phyloP scores from a whole-genome alignment of 2,797 vertebrate species.

The Telmatherina bonti region DNA sequence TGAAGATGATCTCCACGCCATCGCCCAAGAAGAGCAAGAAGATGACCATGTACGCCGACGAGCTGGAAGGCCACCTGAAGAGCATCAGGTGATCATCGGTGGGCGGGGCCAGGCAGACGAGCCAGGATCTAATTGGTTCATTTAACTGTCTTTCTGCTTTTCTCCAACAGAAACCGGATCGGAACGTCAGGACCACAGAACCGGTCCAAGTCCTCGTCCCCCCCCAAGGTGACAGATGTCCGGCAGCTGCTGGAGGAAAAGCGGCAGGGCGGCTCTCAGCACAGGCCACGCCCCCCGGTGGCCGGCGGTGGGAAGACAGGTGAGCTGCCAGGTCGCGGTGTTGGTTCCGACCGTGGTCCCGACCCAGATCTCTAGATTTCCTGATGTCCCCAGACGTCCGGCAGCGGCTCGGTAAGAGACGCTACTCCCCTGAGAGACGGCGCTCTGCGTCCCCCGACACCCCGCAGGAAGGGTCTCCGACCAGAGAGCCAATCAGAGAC shows the following conservation, averaged over 20 bases:
- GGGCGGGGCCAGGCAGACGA: too few species aligned
- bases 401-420: slow-evolving; percentile 93
- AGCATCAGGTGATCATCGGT: slow-evolving; percentile 86
- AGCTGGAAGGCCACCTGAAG: slow-evolving; percentile 93
- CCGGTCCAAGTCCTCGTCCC: slow-evolving; percentile 81
- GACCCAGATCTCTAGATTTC: background rate
- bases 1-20: slow-evolving; percentile 98
- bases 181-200: slow-evolving; percentile 84
- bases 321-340: slow-evolving; percentile 43
- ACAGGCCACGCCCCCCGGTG: slow-evolving; percentile 65
- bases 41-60: slow-evolving; percentile 99
- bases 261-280: slow-evolving; percentile 84
- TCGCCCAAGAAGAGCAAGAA: slow-evolving; percentile 99
- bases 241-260: slow-evolving; percentile 95
- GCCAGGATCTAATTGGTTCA: background rate
- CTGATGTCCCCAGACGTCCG: slow-evolving; percentile 87
- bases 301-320: slow-evolving; percentile 86
- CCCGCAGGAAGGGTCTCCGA: slow-evolving; percentile 71
- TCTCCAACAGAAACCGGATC: slow-evolving; percentile 87
- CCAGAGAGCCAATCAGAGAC: slow-evolving; percentile 89
- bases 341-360: too few species aligned
- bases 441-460: slow-evolving; percentile 81
- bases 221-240: slow-evolving; percentile 90
- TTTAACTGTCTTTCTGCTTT: too few species aligned
- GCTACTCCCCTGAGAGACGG: slow-evolving; percentile 88